These are phyloP conservation scores for Synanthedon vespiformis DNA, from an alignment of 2,888 invertebrate species.

Conservation along the genomic window DNA sequence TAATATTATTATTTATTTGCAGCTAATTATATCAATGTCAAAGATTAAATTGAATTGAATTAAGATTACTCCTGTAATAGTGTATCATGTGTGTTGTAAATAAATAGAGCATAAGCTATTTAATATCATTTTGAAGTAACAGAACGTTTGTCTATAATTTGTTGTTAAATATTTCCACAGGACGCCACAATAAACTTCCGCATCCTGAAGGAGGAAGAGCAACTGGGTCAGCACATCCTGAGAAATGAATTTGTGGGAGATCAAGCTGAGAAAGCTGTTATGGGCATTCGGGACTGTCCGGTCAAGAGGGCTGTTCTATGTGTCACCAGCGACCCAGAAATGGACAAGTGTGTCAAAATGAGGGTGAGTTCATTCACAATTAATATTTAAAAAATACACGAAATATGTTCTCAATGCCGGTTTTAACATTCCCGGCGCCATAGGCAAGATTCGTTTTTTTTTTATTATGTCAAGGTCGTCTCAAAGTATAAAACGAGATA, in stretches of 20 bases:
- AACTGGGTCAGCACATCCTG: conserved; percentile 81
- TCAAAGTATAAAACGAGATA: too few relatives aligned
- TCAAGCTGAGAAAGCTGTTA: conserved; percentile 75
- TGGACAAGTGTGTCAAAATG: conserved; percentile 93
- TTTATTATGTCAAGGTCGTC: too few relatives aligned
- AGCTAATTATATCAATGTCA: too few relatives aligned
- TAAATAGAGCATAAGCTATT: too few relatives aligned
- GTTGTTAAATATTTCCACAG: conserved; percentile 41
- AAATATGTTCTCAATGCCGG: neutral
- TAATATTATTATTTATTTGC: conserved; percentile 27
- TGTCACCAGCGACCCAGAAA: conserved; percentile 90
- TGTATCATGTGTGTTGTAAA: too few relatives aligned
- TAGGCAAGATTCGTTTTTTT: too few relatives aligned
- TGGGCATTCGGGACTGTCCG: conserved; percentile 85
- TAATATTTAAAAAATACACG: neutral
- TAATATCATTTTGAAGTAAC: too few relatives aligned
- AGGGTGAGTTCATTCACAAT: conserved; percentile 67
- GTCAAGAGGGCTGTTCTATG: conserved; percentile 88
- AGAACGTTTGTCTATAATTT: too few relatives aligned
- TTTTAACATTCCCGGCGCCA: too few relatives aligned
- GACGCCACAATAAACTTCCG: conserved; percentile 78
- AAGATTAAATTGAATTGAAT: too few relatives aligned
- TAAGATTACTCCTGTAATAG: too few relatives aligned
- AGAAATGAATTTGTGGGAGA: conserved; percentile 72
- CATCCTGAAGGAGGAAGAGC: conserved; percentile 77